phyloP scores from a whole-genome alignment of 2,797 vertebrate species.

The Onychomys torridus region DNA sequence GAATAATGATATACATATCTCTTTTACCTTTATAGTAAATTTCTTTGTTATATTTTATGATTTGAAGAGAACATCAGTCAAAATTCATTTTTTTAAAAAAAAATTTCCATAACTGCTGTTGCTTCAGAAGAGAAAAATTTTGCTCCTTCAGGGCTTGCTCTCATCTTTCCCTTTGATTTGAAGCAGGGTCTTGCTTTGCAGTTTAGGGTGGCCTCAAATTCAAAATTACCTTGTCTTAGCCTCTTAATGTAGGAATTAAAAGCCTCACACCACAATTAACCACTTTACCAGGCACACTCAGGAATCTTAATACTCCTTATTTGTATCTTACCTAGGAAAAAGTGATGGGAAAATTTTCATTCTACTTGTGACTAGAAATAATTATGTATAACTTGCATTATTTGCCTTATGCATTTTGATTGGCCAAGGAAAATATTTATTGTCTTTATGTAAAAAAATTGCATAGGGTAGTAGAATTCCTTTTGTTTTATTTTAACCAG shows the following conservation, averaged over 20 bases:
- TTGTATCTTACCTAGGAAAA: background rate
- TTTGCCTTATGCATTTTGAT: background rate
- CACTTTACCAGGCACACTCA: background rate
- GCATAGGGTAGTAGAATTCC: background rate
- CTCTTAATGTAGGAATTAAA: background rate
- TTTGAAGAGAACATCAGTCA: background rate
- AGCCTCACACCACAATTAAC: background rate
- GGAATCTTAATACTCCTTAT: background rate
- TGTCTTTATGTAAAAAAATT: background rate
- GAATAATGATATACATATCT: background rate
- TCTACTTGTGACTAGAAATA: background rate
- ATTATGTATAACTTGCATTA: background rate
- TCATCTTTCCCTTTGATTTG: background rate
- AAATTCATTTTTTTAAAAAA: background rate
- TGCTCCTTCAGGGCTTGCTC: background rate
- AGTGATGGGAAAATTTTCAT: background rate
- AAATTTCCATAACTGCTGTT: background rate
- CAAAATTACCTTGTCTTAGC: background rate
- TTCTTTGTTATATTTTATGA: background rate
- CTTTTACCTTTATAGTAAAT: background rate
- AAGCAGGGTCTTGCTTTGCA: background rate
- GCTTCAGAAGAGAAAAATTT: background rate
- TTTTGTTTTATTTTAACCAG: background rate
- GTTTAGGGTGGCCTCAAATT: background rate
- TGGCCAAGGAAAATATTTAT: background rate